phyloP scores from a whole-genome alignment of 2,113 vertebrate genomes.

The Peromyscus leucopus region DNA sequence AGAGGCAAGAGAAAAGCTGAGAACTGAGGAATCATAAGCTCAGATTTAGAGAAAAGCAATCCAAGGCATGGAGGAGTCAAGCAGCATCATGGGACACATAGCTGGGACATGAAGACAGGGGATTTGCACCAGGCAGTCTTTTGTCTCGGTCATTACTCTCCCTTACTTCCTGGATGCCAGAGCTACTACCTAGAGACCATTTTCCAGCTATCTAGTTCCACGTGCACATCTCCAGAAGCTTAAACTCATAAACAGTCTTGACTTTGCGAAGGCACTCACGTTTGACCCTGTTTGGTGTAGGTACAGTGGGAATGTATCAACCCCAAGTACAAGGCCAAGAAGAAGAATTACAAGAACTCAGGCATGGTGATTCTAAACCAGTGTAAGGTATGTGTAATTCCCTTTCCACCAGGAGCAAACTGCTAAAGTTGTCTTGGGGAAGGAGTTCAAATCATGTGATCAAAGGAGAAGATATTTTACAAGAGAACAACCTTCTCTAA shows the following conservation, averaged over 20 bases:
- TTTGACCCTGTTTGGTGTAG: conserved; percentile 84
- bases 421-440: not conserved
- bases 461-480: not conserved
- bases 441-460: not conserved
- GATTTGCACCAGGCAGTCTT: not conserved
- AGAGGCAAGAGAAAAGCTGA: not conserved
- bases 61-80: not conserved
- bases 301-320: conserved; percentile 99
- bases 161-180: not conserved
- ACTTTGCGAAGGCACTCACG: conserved; percentile 58
- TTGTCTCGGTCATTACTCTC: not conserved
- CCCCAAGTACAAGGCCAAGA: conserved; percentile 97
- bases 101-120: not conserved
- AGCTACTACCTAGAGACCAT: not conserved
- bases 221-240: conserved; percentile 1
- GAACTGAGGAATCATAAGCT: not conserved
- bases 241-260: conserved; percentile 33
- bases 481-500: not conserved
- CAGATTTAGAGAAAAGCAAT: not conserved
- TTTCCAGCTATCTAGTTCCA: not conserved
- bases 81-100: not conserved
- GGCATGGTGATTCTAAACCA: conserved; percentile 97
- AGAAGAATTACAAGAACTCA: conserved; percentile 99
- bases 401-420: not conserved
- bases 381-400: conserved; percentile 91